phyloP scores from a whole-genome alignment of 2,113 vertebrate species.

The Speoplatyrhinus poulsoni region DNA sequence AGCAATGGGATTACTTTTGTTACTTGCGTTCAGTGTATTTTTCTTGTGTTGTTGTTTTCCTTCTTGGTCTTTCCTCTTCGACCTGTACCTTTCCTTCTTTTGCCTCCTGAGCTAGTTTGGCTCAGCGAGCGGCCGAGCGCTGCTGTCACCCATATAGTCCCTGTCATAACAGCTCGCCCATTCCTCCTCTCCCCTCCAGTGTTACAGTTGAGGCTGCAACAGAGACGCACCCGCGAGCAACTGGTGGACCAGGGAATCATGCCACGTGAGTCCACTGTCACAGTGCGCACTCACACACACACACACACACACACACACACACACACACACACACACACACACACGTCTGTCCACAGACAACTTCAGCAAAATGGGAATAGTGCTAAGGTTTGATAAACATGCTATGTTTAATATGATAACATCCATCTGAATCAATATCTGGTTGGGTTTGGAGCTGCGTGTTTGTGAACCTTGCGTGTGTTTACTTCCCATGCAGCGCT shows the following conservation, averaged over 20 bases:
- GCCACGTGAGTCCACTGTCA: constrained; percentile 87
- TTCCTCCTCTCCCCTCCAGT: constrained; percentile 74
- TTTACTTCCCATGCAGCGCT: constrained; percentile 80
- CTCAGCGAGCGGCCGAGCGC: too few species aligned
- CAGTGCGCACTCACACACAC: background rate
- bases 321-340: background rate
- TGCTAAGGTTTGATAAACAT: constrained; percentile 27
- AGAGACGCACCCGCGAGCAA: constrained; percentile 93
- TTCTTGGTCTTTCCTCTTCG: background rate
- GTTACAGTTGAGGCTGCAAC: constrained; percentile 94
- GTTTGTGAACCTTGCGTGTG: constrained; percentile 48
- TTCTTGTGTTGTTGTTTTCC: background rate
- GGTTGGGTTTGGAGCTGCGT: background rate
- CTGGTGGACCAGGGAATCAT: constrained; percentile 99
- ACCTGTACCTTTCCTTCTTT: background rate
- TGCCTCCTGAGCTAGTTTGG: background rate
- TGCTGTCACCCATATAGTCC: background rate
- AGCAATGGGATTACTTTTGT: background rate
- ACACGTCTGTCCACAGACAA: background rate
- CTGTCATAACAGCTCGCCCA: background rate
- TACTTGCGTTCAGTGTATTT: background rate
- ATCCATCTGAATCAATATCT: background rate
- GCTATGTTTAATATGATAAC: constrained; percentile 1
- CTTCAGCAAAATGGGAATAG: constrained; percentile 2
- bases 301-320: background rate